Conservation (phyloP, 2,888 invertebrate species). For the Tinea pellionella region DNA sequence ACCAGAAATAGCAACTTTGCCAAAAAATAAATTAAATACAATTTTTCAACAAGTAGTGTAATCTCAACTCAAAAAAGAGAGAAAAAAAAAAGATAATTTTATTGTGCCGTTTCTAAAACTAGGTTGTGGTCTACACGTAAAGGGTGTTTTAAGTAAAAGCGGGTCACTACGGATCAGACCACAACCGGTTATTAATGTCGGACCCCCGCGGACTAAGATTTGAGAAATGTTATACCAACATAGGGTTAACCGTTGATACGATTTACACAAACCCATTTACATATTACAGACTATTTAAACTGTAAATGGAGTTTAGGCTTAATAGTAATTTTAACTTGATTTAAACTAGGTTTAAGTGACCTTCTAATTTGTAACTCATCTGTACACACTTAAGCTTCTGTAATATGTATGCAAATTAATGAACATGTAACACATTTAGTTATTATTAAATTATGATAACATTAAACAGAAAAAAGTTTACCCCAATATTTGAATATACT, state of each 20-base stretch:
- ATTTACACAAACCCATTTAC: slow-evolving; percentile 11
- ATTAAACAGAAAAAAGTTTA: too few relatives aligned
- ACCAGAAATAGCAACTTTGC: too few relatives aligned
- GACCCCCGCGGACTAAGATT: slow-evolving; percentile 9
- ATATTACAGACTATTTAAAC: slow-evolving; percentile 3
- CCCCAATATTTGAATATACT: too few relatives aligned
- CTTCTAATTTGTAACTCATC: neutral
- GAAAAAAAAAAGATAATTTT: too few relatives aligned
- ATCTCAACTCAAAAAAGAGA: too few relatives aligned
- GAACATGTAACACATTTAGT: too few relatives aligned
- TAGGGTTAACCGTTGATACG: slow-evolving; percentile 14
- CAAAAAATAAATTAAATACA: too few relatives aligned
- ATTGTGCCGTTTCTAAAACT: neutral
- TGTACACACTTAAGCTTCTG: neutral
- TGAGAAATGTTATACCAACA: slow-evolving; percentile 12
- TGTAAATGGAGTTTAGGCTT: neutral
- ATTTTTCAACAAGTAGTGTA: too few relatives aligned
- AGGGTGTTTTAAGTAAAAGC: slow-evolving; percentile 8
- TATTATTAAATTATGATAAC: too few relatives aligned
- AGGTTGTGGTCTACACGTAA: neutral
- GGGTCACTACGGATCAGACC: slow-evolving; percentile 10
- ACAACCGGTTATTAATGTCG: slow-evolving; percentile 11
- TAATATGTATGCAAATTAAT: neutral
- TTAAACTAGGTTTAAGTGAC: neutral
- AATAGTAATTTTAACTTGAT: neutral